Percentiles rank a stretch among this genome's conserved stretches.
Conservation (phyloP, 2,888 invertebrate genomes). For the Leptopilina syphax region DNA sequence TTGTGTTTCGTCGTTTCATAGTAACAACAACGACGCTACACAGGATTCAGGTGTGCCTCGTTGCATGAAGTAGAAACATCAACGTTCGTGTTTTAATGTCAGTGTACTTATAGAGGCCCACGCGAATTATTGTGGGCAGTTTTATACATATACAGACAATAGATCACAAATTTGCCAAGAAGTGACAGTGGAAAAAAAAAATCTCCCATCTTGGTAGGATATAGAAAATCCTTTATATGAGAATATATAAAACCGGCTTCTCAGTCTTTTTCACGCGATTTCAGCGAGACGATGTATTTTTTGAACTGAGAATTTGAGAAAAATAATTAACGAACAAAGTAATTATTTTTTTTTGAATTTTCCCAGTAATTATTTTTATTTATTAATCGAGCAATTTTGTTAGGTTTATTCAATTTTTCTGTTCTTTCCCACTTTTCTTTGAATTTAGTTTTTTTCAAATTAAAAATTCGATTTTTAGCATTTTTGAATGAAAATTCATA, state of each 20-base stretch:
- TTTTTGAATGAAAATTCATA: too few relatives aligned
- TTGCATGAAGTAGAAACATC: constrained; percentile 41
- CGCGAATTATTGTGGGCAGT: constrained; percentile 27
- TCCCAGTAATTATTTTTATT: too few relatives aligned
- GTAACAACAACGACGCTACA: constrained; percentile 66
- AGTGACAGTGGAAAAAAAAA: constrained; percentile 8
- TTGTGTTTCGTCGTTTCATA: constrained; percentile 56
- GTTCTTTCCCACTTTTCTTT: too few relatives aligned
- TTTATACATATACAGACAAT: constrained; percentile 2
- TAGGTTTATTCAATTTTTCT: too few relatives aligned
- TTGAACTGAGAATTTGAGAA: not conserved
- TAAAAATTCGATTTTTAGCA: too few relatives aligned
- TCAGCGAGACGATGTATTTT: not conserved
- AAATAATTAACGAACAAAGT: not conserved
- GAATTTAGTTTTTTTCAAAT: too few relatives aligned
- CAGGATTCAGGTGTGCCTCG: constrained; percentile 67
- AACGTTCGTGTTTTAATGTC: constrained; percentile 42
- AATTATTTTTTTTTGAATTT: too few relatives aligned
- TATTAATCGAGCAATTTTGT: too few relatives aligned
- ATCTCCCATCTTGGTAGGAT: not conserved
- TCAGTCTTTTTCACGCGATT: constrained; percentile 20
- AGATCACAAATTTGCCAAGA: constrained; percentile 10
- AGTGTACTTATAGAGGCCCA: constrained; percentile 15
- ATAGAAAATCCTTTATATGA: not conserved
- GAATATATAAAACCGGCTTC: constrained; percentile 23